These are phyloP conservation scores for Oligia strigilis DNA, from an alignment of 2,888 invertebrate genomes.

Conservation along the genomic window DNA sequence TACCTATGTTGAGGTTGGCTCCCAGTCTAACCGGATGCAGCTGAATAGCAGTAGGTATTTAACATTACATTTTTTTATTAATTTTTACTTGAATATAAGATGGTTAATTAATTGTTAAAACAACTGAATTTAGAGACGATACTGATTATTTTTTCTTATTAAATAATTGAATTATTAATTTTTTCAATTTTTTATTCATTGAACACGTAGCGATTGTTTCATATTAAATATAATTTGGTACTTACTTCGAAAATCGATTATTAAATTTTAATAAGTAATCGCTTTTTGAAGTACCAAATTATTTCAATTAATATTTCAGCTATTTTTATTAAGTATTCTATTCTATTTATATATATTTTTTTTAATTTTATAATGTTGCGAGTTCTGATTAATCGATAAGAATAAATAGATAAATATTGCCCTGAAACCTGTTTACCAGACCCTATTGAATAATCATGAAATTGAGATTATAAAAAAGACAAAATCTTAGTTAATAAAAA, in stretches of 20 bases:
- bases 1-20: neutral
- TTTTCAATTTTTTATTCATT: neutral
- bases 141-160: neutral
- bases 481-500: neutral
- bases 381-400: too few species aligned
- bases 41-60: neutral
- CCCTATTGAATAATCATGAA: neutral
- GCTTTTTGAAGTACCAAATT: neutral
- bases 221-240: neutral
- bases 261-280: neutral
- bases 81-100: neutral
- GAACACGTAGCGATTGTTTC: neutral
- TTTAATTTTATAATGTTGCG: too few species aligned
- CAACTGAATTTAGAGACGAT: neutral
- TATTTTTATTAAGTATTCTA: too few species aligned
- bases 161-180: neutral
- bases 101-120: neutral
- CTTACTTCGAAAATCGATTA: too few species aligned
- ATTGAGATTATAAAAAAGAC: neutral
- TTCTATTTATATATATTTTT: too few species aligned
- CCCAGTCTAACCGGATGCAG: neutral
- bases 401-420: neutral
- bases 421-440: neutral
- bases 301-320: neutral
- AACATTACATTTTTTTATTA: neutral